phyloP scores from a whole-genome alignment of 2,113 vertebrate genomes.

The Macrotis lagotis region DNA sequence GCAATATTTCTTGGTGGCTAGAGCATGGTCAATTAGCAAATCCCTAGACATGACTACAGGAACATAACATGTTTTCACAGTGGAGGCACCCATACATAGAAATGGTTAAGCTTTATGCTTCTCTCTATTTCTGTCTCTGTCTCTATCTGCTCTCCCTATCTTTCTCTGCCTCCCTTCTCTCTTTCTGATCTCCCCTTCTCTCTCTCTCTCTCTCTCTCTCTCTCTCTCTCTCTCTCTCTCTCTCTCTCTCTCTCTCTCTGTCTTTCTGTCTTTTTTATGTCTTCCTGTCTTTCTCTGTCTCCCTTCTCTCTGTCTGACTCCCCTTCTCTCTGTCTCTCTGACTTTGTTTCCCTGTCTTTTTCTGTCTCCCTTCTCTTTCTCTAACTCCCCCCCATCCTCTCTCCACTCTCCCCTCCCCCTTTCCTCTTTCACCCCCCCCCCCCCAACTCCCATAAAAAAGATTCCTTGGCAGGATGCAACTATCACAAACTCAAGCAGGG shows the following conservation, averaged over 20 bases:
- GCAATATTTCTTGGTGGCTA: slow-evolving; percentile 57
- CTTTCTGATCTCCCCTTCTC: too few relatives aligned
- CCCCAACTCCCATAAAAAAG: too few relatives aligned
- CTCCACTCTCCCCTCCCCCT: background rate
- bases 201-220: background rate
- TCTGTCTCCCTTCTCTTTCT: too few relatives aligned
- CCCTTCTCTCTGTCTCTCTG: too few relatives aligned
- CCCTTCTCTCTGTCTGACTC: too few relatives aligned
- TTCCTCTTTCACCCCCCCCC: too few relatives aligned
- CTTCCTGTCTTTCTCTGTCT: too few relatives aligned
- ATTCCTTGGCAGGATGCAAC: background rate
- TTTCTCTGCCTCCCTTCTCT: accelerated
- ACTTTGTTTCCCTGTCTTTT: too few relatives aligned
- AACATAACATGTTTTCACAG: slow-evolving; percentile 41
- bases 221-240: background rate
- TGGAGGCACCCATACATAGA: slow-evolving; percentile 32
- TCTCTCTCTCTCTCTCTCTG: background rate
- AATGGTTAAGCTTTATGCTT: background rate
- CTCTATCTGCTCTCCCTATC: accelerated
- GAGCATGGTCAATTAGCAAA: slow-evolving; percentile 37
- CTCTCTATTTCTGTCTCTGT: too few relatives aligned
- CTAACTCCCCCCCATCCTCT: background rate
- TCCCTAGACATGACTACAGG: slow-evolving; percentile 30
- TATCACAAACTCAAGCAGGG: background rate
- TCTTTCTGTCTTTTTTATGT: accelerated